Evolutionary conservation across 2,113 vertebrate genomes (phyloP).

Genomic region (Sapajus apella): DNA sequence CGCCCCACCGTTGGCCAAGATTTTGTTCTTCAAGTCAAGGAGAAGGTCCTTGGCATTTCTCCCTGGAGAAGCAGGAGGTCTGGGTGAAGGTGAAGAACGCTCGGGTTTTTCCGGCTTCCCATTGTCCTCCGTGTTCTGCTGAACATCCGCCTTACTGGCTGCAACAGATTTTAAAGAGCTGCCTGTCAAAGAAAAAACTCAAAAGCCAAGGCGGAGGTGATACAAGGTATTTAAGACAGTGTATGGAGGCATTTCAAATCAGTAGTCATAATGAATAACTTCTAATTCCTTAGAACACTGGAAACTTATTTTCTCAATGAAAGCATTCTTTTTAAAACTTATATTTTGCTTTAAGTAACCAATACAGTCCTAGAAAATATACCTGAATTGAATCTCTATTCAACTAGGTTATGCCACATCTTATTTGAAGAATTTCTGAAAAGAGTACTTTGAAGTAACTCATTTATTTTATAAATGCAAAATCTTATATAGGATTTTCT

Average conservation of each 20-base stretch:
- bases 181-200: not conserved
- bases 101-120: slow-evolving; percentile 70
- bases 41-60: slow-evolving; percentile 75
- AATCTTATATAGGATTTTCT: not conserved
- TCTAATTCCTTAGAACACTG: not conserved
- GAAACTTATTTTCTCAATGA: not conserved
- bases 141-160: slow-evolving; percentile 83
- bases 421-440: not conserved
- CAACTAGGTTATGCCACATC: not conserved
- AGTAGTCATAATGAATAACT: not conserved
- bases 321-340: not conserved
- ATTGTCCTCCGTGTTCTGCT: slow-evolving; percentile 74
- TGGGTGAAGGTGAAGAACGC: slow-evolving; percentile 68
- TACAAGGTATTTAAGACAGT: not conserved
- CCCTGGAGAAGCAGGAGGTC: slow-evolving; percentile 47
- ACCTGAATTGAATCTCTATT: not conserved
- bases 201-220: not conserved
- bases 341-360: not conserved
- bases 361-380: not conserved
- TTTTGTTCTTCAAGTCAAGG: slow-evolving; percentile 82
- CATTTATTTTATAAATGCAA: not conserved
- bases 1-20: slow-evolving; percentile 65
- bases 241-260: not conserved
- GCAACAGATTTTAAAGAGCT: slow-evolving; percentile 63
- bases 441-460: not conserved